Evolutionary conservation across 2,113 vertebrate genomes (phyloP).

Genomic region (Amazona guildingii): DNA sequence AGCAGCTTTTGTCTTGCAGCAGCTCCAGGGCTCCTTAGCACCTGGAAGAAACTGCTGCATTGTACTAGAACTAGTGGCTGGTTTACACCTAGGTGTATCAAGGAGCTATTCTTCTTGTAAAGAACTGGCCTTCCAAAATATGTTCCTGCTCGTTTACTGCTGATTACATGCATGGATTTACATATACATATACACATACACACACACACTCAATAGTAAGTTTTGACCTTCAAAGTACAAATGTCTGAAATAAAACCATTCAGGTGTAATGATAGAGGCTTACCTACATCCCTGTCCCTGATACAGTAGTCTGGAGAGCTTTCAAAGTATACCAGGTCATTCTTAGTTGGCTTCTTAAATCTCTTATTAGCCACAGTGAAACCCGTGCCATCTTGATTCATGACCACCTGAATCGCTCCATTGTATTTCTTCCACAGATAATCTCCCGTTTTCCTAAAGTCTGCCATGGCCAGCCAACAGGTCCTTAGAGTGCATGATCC

Average conservation of each 20-base stretch:
- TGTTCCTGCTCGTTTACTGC: not conserved
- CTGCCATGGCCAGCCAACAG: conserved; percentile 94
- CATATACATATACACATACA: not conserved
- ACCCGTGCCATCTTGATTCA: conserved; percentile 94
- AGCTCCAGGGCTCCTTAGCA: not conserved
- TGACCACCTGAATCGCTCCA: conserved; percentile 90
- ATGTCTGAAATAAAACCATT: conserved; percentile 16
- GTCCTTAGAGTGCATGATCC: conserved; percentile 93
- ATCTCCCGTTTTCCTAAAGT: conserved; percentile 92
- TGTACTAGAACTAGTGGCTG: not conserved
- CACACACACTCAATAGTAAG: not conserved
- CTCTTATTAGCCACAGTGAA: conserved; percentile 87
- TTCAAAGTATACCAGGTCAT: conserved; percentile 94
- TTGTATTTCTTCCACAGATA: conserved; percentile 91
- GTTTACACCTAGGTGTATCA: fast-evolving
- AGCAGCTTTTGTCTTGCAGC: not conserved
- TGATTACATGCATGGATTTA: not conserved
- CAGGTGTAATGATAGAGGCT: conserved; percentile 5
- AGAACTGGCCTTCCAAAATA: not conserved
- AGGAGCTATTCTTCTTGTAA: not conserved
- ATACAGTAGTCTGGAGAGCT: conserved; percentile 97
- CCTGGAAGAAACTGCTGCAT: not conserved
- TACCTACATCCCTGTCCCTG: conserved; percentile 88
- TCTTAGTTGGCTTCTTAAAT: conserved; percentile 90
- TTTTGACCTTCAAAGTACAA: not conserved